Evolutionary conservation across 2,113 vertebrate species (phyloP).

Genomic region (Sigmodon hispidus): DNA sequence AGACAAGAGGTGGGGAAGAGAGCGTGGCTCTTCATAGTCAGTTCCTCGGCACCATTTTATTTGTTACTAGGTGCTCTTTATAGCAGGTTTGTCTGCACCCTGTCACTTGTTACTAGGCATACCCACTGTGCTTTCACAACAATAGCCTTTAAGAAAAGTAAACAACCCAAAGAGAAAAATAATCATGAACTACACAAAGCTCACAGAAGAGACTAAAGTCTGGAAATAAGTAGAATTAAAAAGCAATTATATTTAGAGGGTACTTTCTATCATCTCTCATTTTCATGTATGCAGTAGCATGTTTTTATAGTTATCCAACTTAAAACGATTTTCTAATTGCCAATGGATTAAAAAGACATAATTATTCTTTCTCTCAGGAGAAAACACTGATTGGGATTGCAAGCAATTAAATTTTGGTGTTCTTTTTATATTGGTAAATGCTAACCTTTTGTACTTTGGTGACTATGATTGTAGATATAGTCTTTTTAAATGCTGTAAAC

Average conservation of each 20-base stretch:
- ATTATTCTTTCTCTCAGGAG: neutral
- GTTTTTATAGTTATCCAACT: neutral
- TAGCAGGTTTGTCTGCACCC: neutral
- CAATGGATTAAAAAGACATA: neutral
- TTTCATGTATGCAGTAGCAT: neutral
- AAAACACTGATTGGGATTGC: neutral
- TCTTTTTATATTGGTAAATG: neutral
- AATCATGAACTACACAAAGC: neutral
- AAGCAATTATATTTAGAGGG: neutral
- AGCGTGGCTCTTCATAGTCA: neutral
- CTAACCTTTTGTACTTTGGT: neutral
- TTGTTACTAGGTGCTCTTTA: neutral
- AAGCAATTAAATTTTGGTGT: neutral
- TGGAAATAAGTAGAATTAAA: neutral
- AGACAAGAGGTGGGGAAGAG: neutral
- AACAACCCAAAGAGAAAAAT: neutral
- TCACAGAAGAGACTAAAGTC: neutral
- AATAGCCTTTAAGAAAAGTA: neutral
- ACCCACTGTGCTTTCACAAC: neutral
- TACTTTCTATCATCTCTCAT: neutral
- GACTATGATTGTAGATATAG: neutral
- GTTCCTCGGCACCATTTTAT: neutral
- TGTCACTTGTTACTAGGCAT: neutral
- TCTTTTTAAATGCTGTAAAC: neutral
- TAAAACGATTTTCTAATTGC: neutral